phyloP scores from a whole-genome alignment of 37 sponge, comb jelly and placozoan species.

The Ianthella basta region DNA sequence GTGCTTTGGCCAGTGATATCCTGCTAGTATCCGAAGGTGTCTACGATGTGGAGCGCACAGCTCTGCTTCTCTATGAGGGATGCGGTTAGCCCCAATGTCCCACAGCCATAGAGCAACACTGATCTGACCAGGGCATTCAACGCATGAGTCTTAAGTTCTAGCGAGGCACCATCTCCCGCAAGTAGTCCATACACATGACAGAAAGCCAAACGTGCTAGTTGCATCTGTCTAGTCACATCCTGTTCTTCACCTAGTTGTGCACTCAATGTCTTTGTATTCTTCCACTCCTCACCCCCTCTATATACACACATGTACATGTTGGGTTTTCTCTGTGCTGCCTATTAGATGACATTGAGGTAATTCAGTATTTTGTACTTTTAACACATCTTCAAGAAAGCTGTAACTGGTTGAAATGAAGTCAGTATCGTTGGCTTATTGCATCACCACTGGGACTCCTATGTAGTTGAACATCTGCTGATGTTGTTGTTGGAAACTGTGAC shows the following conservation, averaged over 20 bases:
- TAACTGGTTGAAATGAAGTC: conserved; percentile 19
- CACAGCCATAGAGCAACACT: conserved; percentile 14
- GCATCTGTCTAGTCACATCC: conserved; percentile 10
- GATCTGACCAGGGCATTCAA: conserved; percentile 6
- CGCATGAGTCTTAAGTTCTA: neutral
- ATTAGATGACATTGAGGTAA: neutral
- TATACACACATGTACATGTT: neutral
- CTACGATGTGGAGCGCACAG: conserved; percentile 3
- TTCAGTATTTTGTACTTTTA: conserved; percentile 9
- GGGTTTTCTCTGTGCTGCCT: conserved; percentile 8
- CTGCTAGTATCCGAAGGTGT: conserved; percentile 9
- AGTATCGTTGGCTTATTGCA: neutral
- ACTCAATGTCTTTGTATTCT: neutral
- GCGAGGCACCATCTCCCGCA: conserved; percentile 10
- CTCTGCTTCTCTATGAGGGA: conserved; percentile 20
- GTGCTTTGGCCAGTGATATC: conserved; percentile 25
- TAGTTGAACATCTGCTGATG: no score
- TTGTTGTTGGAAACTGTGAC: neutral
- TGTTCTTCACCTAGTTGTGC: conserved; percentile 3
- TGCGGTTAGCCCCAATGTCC: conserved; percentile 19
- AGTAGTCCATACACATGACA: neutral
- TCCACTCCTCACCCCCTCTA: neutral
- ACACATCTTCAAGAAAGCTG: neutral
- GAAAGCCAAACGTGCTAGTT: conserved; percentile 12
- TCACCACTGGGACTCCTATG: no score